Base-by-base conservation (phyloP, 2,888 invertebrate species). In the Xylota sylvarum region DNA sequence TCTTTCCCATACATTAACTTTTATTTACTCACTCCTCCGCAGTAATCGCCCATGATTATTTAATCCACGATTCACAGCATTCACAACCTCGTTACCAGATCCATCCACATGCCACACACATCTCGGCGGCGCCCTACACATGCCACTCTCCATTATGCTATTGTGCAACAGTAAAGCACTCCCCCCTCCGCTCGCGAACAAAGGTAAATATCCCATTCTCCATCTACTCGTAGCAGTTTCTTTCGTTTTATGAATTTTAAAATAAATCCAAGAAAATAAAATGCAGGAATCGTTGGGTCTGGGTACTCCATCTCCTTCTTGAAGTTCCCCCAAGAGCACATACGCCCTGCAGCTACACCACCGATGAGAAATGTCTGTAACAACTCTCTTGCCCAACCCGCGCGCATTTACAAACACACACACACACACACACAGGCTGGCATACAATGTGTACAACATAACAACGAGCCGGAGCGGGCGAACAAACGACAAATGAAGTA, bases 401-500 rank as follows among this genome's bases (percentile, higher is more conserved):
- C 32, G 72, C 72, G 70, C 32, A 69, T 46, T 12, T 40, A 35
- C 3, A 27, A 50, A 48, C n/a, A 43, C 3, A 27, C 58, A 48
- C n/a, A 43, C 6, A 70, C 12, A 23, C 23, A 23, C 23, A 2
- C 1, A 3, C 23, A 23, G 2, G 3, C 23, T 23, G 3, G 23
- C 3, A 23, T 3, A 23, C 23, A 23, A 23, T 23, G 23, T 23
- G 23, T 23, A 23, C n/a, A 43, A 30, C n/a, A 55, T 10, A 74
- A 43, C 12, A 43, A 12, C 6, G 14, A 30, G 35, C 14, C 17
- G 27, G 50, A 43, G 19, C 30, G n/a, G 46, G 27, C 46, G 72
- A 64, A 67, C 30, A 14, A 81, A 85, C 81, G 86, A 78, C 82
- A 86, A 86, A 86, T 73, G 82, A 82, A 82, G 82, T 82, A 86